Percentiles rank a stretch among this genome's conserved stretches.
Evolutionary conservation across 2,888 invertebrate genomes (phyloP).

Genomic region (Eupithecia inturbata): DNA sequence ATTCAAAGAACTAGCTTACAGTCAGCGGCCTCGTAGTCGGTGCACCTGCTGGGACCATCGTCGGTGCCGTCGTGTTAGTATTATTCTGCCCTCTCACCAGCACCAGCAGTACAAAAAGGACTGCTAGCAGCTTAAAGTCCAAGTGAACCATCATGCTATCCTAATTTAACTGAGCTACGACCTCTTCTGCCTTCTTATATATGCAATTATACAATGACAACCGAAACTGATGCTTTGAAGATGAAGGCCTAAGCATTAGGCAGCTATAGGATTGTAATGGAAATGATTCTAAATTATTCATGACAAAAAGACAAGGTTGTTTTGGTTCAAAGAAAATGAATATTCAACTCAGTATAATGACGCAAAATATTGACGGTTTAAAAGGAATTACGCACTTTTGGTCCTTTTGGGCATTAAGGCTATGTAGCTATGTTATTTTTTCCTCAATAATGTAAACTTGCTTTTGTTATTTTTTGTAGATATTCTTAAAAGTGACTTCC

Average conservation of each 20-base stretch:
- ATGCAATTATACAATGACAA: conserved; percentile 36
- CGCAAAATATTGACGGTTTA: conserved; percentile 28
- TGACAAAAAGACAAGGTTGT: conserved; percentile 40
- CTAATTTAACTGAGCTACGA: conserved; percentile 39
- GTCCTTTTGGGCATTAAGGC: not conserved
- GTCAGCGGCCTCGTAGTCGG: not conserved
- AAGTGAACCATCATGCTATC: conserved; percentile 47
- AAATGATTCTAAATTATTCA: conserved; percentile 45
- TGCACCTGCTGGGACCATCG: conserved; percentile 17
- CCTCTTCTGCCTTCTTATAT: conserved; percentile 33
- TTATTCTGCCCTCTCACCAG: conserved; percentile 47
- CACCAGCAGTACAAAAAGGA: conserved; percentile 47
- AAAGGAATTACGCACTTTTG: conserved; percentile 8
- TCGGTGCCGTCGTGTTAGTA: conserved; percentile 32
- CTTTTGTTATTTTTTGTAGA: not conserved
- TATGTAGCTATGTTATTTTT: too few species aligned
- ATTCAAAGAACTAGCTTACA: conserved; percentile 14
- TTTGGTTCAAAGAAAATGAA: conserved; percentile 46
- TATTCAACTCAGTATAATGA: conserved; percentile 46
- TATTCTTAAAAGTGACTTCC: not conserved
- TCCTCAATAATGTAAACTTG: too few species aligned
- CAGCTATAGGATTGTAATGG: conserved; percentile 39
- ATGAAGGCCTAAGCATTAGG: conserved; percentile 27
- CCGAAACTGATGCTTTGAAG: conserved; percentile 35
- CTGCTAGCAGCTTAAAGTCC: conserved; percentile 47